Evolutionary conservation across 2,888 invertebrate genomes (phyloP), one percentile per base, ranked within the genome.

Genomic region (Limenitis camilla): DNA sequence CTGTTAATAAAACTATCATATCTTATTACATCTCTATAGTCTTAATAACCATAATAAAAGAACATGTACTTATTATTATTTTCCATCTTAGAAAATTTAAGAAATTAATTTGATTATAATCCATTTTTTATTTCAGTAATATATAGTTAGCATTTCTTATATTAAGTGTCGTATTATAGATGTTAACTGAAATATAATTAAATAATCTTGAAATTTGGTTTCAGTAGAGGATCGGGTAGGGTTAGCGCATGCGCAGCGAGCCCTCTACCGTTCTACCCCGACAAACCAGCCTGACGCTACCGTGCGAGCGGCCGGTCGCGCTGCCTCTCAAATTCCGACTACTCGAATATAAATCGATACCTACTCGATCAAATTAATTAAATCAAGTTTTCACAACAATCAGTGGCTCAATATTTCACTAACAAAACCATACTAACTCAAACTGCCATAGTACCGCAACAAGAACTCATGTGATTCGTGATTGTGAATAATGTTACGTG

Each of bases 161-260:
- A 4, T 40, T 30, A 42, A 42, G 35, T 33, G 38, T 27, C n/a
- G 28, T 45, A 54, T 43, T 41, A 42, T 46, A 51, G 42, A 45
- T 46, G 38, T 42, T 50, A 41, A 46, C 36, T 46, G 42, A 45
- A 45, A 54, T 45, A 51, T 55, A 66, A 62, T 56, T 56, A 61
- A 52, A 59, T 55, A 57, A 57, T 56, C 50, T 62, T 53, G 59
- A 62, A 45, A 61, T 60, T 53, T 49, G 42, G 60, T 75, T 64
- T 61, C 51, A 59, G 64, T 76, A 74, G 69, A 71, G 75, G 52
- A 52, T 58, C 60, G 60, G 57, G 67, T 69, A 69, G 76, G 76
- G 76, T 69, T 61, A 59, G 71, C 82, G 84, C 85, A 78, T 64
- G 84, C 84, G 76, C 75, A 67, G 48, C 69, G 60, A 65, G 74